Evolutionary conservation across 1,140 invertebrate species (phyloP).

Genomic region (Catajapyx aquilonaris): DNA sequence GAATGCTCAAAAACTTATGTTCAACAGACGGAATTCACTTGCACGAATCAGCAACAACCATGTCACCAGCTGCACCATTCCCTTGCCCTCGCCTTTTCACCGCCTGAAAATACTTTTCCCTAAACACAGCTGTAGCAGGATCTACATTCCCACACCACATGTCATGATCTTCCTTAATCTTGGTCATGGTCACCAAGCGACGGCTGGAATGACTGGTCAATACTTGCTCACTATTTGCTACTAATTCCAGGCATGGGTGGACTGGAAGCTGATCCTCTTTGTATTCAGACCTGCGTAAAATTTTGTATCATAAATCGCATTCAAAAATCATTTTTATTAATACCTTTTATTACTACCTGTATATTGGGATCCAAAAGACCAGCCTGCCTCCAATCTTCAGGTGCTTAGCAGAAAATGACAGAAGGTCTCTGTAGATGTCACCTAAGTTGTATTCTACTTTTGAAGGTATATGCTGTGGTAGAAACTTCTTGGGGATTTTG

Average conservation of each 20-base stretch:
- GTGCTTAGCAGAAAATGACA: conserved; percentile 57
- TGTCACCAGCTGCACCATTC: no score
- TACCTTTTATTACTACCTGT: conserved; percentile 28
- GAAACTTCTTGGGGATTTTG: conserved; percentile 36
- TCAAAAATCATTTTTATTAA: conserved; percentile 6
- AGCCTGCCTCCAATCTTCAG: conserved; percentile 51
- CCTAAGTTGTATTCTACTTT: conserved; percentile 66
- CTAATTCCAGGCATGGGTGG: conserved; percentile 53
- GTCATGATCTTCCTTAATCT: conserved; percentile 39
- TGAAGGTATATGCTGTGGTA: conserved; percentile 52
- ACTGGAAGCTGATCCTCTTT: conserved; percentile 44
- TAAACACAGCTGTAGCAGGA: background rate
- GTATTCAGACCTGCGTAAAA: conserved; percentile 45
- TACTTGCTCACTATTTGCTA: conserved; percentile 70
- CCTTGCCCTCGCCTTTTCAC: no score
- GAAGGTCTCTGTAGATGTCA: conserved; percentile 60
- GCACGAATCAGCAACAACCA: no score
- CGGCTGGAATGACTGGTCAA: conserved; percentile 55
- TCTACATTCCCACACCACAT: background rate
- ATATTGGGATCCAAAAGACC: conserved; percentile 82
- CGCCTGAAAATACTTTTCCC: background rate
- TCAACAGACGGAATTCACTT: no score
- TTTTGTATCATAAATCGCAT: no score
- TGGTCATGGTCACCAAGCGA: conserved; percentile 67
- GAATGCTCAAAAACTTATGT: no score